phyloP scores from a whole-genome alignment of 2,797 vertebrate genomes.

The Silurus aristotelis region DNA sequence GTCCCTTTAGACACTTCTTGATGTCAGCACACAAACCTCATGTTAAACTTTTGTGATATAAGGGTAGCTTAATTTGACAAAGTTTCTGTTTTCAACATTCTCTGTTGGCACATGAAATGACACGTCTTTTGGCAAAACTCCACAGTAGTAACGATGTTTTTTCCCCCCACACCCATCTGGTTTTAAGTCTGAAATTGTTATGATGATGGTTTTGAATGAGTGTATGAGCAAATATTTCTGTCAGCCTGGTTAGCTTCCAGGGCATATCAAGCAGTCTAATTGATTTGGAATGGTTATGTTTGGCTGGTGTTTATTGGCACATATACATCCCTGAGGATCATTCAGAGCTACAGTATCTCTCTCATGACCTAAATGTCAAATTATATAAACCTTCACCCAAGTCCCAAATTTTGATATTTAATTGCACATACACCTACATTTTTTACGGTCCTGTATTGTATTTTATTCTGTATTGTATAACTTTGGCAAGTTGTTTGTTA shows the following conservation, averaged over 20 bases:
- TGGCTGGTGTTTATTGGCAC: conserved; percentile 45
- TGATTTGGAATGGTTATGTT: conserved; percentile 32
- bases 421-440: conserved; percentile 10
- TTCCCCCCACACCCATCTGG: conserved; percentile 28
- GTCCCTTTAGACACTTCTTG: conserved; percentile 23
- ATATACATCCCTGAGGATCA: conserved; percentile 29
- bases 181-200: conserved; percentile 35
- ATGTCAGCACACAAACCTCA: conserved; percentile 36
- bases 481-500: background rate
- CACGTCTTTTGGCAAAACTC: conserved; percentile 23
- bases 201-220: conserved; percentile 38
- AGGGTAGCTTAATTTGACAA: conserved; percentile 46
- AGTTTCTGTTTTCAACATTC: conserved; percentile 27
- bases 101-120: conserved; percentile 39
- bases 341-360: conserved; percentile 15
- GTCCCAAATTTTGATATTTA: conserved; percentile 6
- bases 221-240: conserved; percentile 29
- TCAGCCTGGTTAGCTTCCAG: conserved; percentile 36
- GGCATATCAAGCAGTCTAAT: conserved; percentile 36
- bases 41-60: conserved; percentile 48
- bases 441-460: conserved; percentile 1
- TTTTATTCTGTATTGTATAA: background rate
- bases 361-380: conserved; percentile 30
- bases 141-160: conserved; percentile 44
- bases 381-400: conserved; percentile 4